phyloP scores from a whole-genome alignment of 2,797 vertebrate genomes.

The Leucoraja ocellata region DNA sequence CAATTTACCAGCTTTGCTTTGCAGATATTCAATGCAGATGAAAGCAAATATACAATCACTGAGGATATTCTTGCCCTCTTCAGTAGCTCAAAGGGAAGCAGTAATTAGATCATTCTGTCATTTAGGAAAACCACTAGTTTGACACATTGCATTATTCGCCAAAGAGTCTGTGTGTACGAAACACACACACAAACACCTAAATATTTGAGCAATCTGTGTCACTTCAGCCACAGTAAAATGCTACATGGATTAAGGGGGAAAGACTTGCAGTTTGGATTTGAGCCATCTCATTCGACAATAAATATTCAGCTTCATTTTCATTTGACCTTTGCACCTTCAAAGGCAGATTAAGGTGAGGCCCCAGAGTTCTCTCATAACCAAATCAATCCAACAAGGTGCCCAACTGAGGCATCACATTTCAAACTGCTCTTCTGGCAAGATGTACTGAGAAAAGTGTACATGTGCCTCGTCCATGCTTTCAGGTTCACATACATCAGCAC shows the following conservation, averaged over 20 bases:
- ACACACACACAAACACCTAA: too few relatives aligned
- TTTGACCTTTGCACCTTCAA: not conserved
- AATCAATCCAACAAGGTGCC: not conserved
- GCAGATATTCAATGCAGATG: not conserved
- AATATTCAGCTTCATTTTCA: constrained; percentile 7
- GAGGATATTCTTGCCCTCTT: not conserved
- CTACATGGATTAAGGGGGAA: not conserved
- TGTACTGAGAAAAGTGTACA: not conserved
- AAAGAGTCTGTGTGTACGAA: not conserved
- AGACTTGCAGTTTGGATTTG: not conserved
- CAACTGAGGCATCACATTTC: not conserved
- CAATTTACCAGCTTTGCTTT: not conserved
- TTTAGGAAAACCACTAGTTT: not conserved
- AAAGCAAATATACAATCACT: not conserved
- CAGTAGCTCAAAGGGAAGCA: not conserved
- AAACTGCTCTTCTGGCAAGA: not conserved
- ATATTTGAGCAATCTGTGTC: too few relatives aligned
- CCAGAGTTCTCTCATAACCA: not conserved
- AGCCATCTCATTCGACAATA: not conserved
- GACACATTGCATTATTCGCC: not conserved
- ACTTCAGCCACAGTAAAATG: not conserved
- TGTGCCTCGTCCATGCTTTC: not conserved
- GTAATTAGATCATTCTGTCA: not conserved
- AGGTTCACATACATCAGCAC: not conserved
- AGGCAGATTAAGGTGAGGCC: not conserved